phyloP scores from a whole-genome alignment of 2,888 invertebrate genomes.

The Polydrusus tereticollis region DNA sequence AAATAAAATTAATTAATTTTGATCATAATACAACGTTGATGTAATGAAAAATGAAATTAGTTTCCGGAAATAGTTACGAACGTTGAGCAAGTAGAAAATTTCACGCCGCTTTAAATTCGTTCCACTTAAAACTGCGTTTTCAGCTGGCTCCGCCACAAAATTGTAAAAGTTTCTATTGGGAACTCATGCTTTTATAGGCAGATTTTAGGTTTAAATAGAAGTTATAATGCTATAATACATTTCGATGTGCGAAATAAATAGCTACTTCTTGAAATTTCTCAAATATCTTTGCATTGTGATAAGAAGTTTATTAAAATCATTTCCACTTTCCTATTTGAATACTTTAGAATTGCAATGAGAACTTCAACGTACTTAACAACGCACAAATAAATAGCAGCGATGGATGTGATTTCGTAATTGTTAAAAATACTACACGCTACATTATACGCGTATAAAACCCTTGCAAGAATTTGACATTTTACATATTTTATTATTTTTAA shows the following conservation, averaged over 20 bases:
- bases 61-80: conserved; percentile 7
- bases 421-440: no score
- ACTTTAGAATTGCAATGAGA: not conserved
- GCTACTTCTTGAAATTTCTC: not conserved
- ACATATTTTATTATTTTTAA: no score
- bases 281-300: not conserved
- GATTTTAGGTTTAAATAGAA: conserved; percentile 26
- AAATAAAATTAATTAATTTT: not conserved
- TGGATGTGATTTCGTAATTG: no score
- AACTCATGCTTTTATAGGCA: conserved; percentile 27
- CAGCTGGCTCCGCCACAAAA: conserved; percentile 27
- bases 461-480: no score
- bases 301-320: not conserved
- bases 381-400: no score
- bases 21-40: not conserved
- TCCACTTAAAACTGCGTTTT: conserved; percentile 32
- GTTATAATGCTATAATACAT: conserved; percentile 5
- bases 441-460: no score
- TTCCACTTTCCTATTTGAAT: not conserved
- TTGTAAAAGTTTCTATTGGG: conserved; percentile 30
- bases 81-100: conserved; percentile 14
- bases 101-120: conserved; percentile 24
- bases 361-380: no score
- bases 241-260: conserved; percentile 2
- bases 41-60: not conserved